Base-by-base conservation (phyloP, 2,888 invertebrate genomes). In the Scrobipalpa atriplicella region DNA sequence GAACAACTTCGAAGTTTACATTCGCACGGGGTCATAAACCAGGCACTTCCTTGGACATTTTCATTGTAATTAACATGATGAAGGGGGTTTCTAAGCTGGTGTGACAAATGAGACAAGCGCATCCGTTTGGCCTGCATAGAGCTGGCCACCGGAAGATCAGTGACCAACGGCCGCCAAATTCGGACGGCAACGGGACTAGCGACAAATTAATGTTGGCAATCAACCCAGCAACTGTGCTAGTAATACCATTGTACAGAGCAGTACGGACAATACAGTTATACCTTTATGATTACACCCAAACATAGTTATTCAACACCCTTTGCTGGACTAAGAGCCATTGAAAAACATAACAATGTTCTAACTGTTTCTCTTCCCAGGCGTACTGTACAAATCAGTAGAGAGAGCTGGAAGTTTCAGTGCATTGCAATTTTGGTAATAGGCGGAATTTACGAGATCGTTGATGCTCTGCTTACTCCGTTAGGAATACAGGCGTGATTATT, bases 111-210 rank as follows among this genome's bases (percentile, higher is more conserved):
- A 16, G 58, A 58, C 58, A 56, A 21, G n/a, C 13, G 39, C 41
- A 62, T 63, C 43, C 56, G 63, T 58, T 58, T 66, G 65, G 41
- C 58, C 63, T 64, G 60, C 64, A 62, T 61, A 67, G 72, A 21
- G 21, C 54, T 21, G 19, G 21, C 52, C 74, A 82, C 87, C 91
- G 92, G 91, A 92, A 91, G 90, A 91, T 86, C 90, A 86, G 80
- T 88, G 90, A 86, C 90, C 89, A 87, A 65, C 72, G 75, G 66
- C 75, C 72, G 70, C 86, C 85, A 80, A 90, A 89, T 89, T 91
- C 81, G 85, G 84, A 78, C 71, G 78, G 74, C 88, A 92, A 92
- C 92, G 91, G 92, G 86, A 91, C 88, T 77, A 66, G 72, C 73
- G 79, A 79, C 79, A 79, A 86, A 86, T 84, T 85, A 84, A 83